A percentile compares a stretch with the other conserved stretches of the same genome.
Evolutionary conservation across 2,113 vertebrate genomes (phyloP).

Genomic region (Oostethus manadensis): DNA sequence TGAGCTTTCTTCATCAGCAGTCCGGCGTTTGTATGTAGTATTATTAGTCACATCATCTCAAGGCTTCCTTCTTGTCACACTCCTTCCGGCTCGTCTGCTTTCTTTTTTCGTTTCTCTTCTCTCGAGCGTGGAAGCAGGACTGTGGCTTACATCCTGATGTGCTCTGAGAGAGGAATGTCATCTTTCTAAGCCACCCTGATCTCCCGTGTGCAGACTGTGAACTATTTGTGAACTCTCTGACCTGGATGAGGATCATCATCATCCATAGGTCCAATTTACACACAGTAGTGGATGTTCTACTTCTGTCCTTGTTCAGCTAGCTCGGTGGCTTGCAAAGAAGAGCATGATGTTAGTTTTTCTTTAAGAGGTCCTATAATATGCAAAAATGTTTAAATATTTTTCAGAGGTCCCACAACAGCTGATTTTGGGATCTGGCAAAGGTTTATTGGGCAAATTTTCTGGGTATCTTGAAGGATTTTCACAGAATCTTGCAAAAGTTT

Average conservation of each 20-base stretch:
- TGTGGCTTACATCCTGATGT: constrained; percentile 10
- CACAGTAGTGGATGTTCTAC: neutral
- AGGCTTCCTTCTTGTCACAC: neutral
- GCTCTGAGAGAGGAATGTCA: constrained; percentile 37
- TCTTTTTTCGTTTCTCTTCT: neutral
- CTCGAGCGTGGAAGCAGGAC: neutral
- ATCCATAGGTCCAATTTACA: neutral
- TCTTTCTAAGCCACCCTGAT: constrained; percentile 44
- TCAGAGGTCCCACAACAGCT: no score
- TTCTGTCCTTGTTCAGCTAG: no score
- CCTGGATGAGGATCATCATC: constrained; percentile 21
- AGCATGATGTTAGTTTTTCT: no score
- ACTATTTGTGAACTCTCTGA: constrained; percentile 31
- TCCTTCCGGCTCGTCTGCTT: neutral
- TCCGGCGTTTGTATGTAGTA: no score
- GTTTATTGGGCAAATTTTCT: no score
- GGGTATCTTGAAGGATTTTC: no score
- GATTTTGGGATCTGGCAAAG: no score
- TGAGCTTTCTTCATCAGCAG: no score
- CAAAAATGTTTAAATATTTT: no score
- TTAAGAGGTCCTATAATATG: no score
- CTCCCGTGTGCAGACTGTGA: constrained; percentile 34
- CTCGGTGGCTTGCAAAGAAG: no score
- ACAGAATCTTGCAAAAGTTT: no score
- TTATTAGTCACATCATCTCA: neutral